Percentiles rank a stretch among this genome's conserved stretches.
Conservation (phyloP, 2,113 vertebrate genomes). For the Opisthocomus hoazin region DNA sequence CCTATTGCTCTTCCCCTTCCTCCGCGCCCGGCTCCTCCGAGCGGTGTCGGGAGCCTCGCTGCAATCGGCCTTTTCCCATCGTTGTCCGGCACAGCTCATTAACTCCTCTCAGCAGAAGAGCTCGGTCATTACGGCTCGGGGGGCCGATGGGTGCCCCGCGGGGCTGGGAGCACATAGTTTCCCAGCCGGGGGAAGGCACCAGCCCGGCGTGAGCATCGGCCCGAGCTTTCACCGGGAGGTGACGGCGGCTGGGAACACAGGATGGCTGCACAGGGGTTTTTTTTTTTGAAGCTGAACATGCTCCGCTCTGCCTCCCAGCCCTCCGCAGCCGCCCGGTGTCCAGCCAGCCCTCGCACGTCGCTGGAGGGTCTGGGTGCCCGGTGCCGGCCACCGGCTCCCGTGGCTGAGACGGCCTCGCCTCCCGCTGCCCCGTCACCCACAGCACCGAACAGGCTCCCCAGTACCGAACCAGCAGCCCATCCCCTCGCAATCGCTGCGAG, state of each 20-base stretch:
- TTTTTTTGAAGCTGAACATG: background rate
- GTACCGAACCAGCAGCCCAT: background rate
- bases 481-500: accelerated
- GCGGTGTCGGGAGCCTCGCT: constrained; percentile 34
- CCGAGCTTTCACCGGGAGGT: background rate
- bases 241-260: background rate
- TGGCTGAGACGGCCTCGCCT: accelerated
- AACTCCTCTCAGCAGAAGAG: constrained; percentile 68
- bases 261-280: background rate
- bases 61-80: constrained; percentile 67
- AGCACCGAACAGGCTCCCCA: background rate
- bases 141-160: constrained; percentile 16
- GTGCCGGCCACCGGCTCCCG: background rate
- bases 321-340: background rate
- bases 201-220: background rate
- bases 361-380: background rate
- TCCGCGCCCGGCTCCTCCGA: constrained; percentile 11
- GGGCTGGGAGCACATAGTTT: constrained; percentile 56
- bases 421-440: background rate
- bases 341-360: accelerated
- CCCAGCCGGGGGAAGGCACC: constrained; percentile 50
- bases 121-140: background rate
- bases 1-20: constrained; percentile 37
- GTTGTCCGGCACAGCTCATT: constrained; percentile 74
- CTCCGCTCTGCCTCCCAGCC: background rate